These are phyloP conservation scores for Eupithecia dodoneata DNA, from an alignment of 2,888 invertebrate genomes.

Conservation along the genomic window DNA sequence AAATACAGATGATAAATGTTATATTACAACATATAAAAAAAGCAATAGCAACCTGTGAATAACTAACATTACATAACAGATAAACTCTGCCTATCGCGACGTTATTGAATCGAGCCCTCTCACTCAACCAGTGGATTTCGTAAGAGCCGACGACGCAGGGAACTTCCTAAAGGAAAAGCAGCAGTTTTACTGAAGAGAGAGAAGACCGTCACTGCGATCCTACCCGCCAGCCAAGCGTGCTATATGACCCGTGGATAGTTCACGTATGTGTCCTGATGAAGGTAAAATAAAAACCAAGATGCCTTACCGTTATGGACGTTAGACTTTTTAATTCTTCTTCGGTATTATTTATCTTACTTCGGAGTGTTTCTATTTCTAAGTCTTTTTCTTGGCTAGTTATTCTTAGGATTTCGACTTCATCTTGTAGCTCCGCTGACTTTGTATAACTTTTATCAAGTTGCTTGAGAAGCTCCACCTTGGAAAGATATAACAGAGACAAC, in stretches of 20 bases:
- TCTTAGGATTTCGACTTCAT: constrained; percentile 59
- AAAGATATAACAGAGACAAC: background rate
- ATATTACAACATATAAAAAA: background rate
- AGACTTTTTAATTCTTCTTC: constrained; percentile 54
- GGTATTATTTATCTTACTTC: constrained; percentile 55
- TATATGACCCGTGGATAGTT: too few relatives aligned
- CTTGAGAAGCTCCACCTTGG: constrained; percentile 71
- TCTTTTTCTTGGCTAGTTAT: constrained; percentile 61
- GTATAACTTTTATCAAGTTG: constrained; percentile 69
- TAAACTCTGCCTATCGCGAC: too few relatives aligned
- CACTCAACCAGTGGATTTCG: too few relatives aligned
- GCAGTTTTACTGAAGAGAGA: too few relatives aligned
- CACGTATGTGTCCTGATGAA: background rate
- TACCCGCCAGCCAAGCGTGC: too few relatives aligned
- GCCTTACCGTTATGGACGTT: constrained; percentile 37
- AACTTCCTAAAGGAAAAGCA: too few relatives aligned
- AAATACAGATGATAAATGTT: constrained; percentile 20
- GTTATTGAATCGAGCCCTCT: too few relatives aligned
- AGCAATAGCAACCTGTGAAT: background rate
- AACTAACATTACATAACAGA: background rate
- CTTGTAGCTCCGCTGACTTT: constrained; percentile 61
- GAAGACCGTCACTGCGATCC: too few relatives aligned
- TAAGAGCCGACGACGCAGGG: too few relatives aligned
- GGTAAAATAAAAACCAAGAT: background rate
- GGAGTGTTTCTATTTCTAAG: constrained; percentile 59